Evolutionary conservation across 2,797 vertebrate genomes (phyloP), one percentile per base, ranked within the genome.

Genomic region (Schizothorax lantsangensis): DNA sequence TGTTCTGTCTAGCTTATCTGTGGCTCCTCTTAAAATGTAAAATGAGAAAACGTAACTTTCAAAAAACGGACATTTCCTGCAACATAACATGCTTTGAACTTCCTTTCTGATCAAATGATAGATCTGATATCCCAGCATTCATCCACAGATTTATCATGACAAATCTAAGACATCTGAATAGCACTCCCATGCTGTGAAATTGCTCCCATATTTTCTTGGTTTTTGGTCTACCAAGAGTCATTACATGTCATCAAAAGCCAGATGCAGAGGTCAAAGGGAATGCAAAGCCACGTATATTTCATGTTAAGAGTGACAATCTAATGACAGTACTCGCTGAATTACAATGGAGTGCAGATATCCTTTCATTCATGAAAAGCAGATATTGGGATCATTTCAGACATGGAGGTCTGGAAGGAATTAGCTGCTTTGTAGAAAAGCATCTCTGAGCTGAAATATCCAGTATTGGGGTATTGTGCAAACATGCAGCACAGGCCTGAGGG

Each of bases 151-250:
- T 66, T 10, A 33, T 43, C 36, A 17, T 66, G 47, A 66, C 57
- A 79, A 79, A 84, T 43, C 81, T 21, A 52, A 87, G 77, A 21
- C 17, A 4, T 79, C 79, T 21, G 79, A 90, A 89, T 88, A 86
- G 84, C 17, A 52, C 85, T 52, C 84, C 72, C 82, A 89, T 89
- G 86, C 73, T 84, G 62, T 54, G 36, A 88, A 87, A 84, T 86
- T 86, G 77, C 49, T 87, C 87, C 85, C 72, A 84, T 82, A 80
- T 59, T 87, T 79, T 47, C 59, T 62, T 47, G n/a, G 9, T 62
- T 62, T 72, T 33, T 26, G 43, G 52, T 84, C 69, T 45, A 87
- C 84, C 71, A 45, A 81, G 79, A 78, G 26, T 69, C 83, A 81
- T 49, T 81, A 81, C 77, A 14, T 43, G 74, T 86, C 69, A 43